phyloP scores from a whole-genome alignment of 2,113 vertebrate genomes.

The Oryzias curvinotus region DNA sequence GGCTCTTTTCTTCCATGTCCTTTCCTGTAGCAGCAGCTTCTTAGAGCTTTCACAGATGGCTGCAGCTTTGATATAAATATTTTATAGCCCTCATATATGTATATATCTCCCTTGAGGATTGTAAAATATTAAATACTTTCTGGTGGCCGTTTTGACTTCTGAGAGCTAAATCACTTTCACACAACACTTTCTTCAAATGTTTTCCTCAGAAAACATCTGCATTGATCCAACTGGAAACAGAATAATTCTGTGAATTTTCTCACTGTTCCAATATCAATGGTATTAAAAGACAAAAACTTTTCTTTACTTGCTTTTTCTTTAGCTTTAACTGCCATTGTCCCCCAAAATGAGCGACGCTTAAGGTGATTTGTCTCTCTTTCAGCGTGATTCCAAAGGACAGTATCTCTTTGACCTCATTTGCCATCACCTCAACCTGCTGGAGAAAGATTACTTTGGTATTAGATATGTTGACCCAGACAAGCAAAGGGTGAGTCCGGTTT shows the following conservation, averaged over 20 bases:
- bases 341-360: background rate
- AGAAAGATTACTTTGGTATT: slow-evolving; percentile 98
- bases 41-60: slow-evolving; percentile 62
- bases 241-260: too few species aligned
- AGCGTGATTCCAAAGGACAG: slow-evolving; percentile 97
- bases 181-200: background rate
- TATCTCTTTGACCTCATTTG: slow-evolving; percentile 96
- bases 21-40: slow-evolving; percentile 46
- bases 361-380: slow-evolving; percentile 55
- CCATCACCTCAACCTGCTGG: slow-evolving; percentile 94
- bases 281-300: too few species aligned
- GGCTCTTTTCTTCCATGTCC: slow-evolving; percentile 13
- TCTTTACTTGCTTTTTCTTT: background rate
- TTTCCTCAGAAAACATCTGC: background rate
- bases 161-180: slow-evolving; percentile 1
- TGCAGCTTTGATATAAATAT: slow-evolving; percentile 69
- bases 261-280: too few species aligned
- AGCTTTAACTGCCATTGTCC: background rate
- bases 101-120: slow-evolving; percentile 62
- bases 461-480: slow-evolving; percentile 96
- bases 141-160: slow-evolving; percentile 48
- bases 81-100: slow-evolving; percentile 56
- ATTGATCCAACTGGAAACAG: slow-evolving; percentile 1
- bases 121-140: slow-evolving; percentile 74
- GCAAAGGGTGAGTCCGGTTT: slow-evolving; percentile 84